These are phyloP conservation scores for Caenorhabditis tropicalis DNA, from an alignment of 1,140 invertebrate species.

Conservation along the genomic window DNA sequence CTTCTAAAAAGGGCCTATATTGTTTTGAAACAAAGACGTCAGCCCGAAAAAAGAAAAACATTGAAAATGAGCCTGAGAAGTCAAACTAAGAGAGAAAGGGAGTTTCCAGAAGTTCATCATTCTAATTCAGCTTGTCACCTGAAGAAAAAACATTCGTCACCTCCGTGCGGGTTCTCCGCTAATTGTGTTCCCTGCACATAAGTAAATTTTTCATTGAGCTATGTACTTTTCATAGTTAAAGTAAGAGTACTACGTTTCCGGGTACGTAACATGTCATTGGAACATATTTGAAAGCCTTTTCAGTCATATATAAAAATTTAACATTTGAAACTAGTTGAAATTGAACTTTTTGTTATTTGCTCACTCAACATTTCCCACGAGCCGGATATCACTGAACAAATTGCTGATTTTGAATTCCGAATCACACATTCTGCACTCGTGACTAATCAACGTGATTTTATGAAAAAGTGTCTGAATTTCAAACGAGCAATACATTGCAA, in stretches of 20 bases:
- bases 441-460: constrained; percentile 21
- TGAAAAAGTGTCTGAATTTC: neutral
- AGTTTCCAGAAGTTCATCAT: constrained; percentile 5
- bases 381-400: neutral
- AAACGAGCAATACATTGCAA: neutral
- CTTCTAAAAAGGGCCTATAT: neutral
- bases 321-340: too few species aligned
- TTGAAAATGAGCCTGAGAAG: neutral
- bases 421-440: neutral
- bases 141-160: neutral
- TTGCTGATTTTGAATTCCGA: neutral
- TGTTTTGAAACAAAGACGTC: neutral
- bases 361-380: neutral
- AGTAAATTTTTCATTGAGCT: neutral
- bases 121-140: constrained; percentile 10
- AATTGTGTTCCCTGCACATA: neutral
- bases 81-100: neutral
- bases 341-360: neutral
- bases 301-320: too few species aligned
- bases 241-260: too few species aligned
- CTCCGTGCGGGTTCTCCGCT: neutral
- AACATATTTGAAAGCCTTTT: too few species aligned
- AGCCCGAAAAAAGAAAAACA: neutral
- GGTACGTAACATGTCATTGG: too few species aligned
- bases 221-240: neutral